Evolutionary conservation across 1,140 invertebrate species (phyloP).

Genomic region (Pogonomyrmex barbatus): DNA sequence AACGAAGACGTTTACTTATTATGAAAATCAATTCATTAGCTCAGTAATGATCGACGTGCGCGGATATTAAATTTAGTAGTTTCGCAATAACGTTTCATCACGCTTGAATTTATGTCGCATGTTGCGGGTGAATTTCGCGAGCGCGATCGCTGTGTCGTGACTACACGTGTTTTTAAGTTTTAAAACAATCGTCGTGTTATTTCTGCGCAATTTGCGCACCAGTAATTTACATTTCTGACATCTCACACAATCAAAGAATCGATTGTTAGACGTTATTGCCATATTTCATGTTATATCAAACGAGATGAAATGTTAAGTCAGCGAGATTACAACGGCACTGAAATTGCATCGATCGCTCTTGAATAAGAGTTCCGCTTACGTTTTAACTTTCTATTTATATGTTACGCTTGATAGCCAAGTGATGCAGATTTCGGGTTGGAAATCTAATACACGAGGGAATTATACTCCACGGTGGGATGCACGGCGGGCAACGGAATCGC

Average conservation of each 20-base stretch:
- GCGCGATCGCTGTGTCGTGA: neutral
- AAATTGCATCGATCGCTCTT: conserved; percentile 4
- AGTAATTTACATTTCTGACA: neutral
- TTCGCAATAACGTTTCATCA: conserved; percentile 3
- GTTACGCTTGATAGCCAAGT: conserved; percentile 42
- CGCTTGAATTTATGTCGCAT: conserved; percentile 3
- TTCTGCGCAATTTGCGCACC: conserved; percentile 13
- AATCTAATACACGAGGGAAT: conserved; percentile 52
- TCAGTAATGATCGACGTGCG: neutral
- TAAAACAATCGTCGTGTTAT: conserved; percentile 4
- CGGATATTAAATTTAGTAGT: conserved; percentile 11
- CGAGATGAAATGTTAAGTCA: conserved; percentile 14
- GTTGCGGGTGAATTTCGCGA: conserved; percentile 45
- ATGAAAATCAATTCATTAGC: conserved; percentile 47
- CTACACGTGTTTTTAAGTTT: too few species aligned
- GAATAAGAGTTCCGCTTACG: neutral
- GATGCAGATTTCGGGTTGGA: conserved; percentile 50
- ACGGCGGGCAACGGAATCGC: conserved; percentile 24
- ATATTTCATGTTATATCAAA: neutral
- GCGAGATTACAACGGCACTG: neutral
- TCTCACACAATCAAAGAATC: conserved; percentile 32
- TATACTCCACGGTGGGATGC: conserved; percentile 41
- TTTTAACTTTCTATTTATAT: conserved; percentile 53
- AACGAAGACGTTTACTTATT: conserved; percentile 6
- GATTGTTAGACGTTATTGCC: neutral